Base-by-base conservation (phyloP, 1,140 invertebrate genomes). In the Drosophila ogumai region DNA sequence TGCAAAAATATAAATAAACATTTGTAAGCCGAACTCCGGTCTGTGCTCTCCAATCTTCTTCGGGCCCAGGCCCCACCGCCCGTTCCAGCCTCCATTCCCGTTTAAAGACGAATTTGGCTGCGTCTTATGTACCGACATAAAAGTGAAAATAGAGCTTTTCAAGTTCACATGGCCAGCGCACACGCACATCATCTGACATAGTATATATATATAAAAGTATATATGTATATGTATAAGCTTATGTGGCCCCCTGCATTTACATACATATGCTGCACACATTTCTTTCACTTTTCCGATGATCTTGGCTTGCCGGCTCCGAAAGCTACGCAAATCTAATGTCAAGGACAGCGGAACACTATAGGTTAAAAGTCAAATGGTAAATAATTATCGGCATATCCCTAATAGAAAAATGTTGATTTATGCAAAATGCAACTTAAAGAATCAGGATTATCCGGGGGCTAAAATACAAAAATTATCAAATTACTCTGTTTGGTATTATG, bases 131-230 rank as follows among this genome's bases (percentile, higher is more conserved):
- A 64, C 40, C 32, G 41, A 67, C 64, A 60, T 78, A 86, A 84
- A 86, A 86, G 82, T 86, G 82, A 86, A 86, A 81, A 85, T 81
- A 74, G 81, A 77, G 82, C 67, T 81, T 86, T 81, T 85, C 81
- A 86, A 86, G 82, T 86, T 86, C 82, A 74, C 40, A 63, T 40
- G 32, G 49, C 57, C 40, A 46, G 28, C 49, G 38, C 43, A 56
- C 36, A 68, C 40, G 13, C 22, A 32, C n/a, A 55, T 36, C 34
- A 55, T 12, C 52, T 6, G 19, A 22, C n/a, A 10, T 5, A 25
- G 63, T 32, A 64, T 31, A 47, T 22, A 36, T 15, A 15, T 25
- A n/a, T 10, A n/a, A 5, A 25, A n/a, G 3, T 12, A 17, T 47
- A 9, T 31, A 32, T 31, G 12, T 31, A 17, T 32, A 6, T 25